Evolutionary conservation across 92 coral and sea anemone genomes (phyloP).

Genomic region (Palythoa grandis): DNA sequence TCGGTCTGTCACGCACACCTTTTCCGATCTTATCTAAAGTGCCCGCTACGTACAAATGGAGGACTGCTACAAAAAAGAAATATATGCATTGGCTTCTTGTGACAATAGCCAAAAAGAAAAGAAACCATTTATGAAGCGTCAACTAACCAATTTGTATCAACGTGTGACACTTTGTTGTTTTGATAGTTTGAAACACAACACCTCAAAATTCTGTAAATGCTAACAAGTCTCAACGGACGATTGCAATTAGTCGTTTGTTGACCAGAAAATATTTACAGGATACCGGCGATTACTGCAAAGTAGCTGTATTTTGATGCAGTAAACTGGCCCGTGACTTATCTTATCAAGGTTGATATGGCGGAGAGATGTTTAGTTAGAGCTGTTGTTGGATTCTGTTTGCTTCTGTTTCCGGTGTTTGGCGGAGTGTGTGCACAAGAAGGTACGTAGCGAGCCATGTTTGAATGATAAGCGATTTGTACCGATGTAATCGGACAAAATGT

Average conservation of each 20-base stretch:
- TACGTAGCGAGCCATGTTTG: not conserved
- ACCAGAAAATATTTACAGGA: not conserved
- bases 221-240: not conserved
- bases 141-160: slow-evolving; percentile 44
- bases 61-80: not conserved
- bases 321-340: not conserved
- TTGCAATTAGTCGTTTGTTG: not conserved
- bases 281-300: not conserved
- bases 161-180: slow-evolving; percentile 16
- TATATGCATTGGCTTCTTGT: slow-evolving; percentile 7
- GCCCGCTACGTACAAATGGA: too few species aligned
- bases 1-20: not conserved
- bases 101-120: slow-evolving; percentile 1
- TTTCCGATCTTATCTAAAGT: not conserved
- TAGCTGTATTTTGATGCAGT: not conserved
- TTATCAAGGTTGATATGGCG: not conserved
- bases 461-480: not conserved
- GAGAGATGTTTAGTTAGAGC: not conserved
- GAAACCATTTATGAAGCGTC: slow-evolving; percentile 14
- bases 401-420: slow-evolving; percentile 18
- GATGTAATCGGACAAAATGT: not conserved
- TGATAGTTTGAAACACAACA: slow-evolving; percentile 35
- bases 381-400: not conserved
- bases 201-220: slow-evolving; percentile 22
- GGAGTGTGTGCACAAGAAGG: slow-evolving; percentile 10